Base-by-base conservation (phyloP, 2,888 invertebrate species). In the Unio pictorum region DNA sequence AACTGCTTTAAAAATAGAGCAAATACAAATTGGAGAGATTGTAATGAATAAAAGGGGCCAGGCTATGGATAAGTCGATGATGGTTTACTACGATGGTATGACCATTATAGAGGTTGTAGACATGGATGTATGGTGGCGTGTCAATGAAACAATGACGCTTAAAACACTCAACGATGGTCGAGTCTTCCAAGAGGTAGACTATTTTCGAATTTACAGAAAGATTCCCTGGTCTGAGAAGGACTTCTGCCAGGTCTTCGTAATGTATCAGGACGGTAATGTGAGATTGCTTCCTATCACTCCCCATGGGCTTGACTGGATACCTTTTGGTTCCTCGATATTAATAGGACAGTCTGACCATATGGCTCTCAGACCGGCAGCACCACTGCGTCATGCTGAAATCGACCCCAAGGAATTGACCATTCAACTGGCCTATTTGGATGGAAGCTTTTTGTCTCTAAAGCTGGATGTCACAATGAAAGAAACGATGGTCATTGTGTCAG, bases 251-350 rank as follows among this genome's bases (percentile, higher is more conserved):
- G 75, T 82, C 11, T 80, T 84, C 61, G 82, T 81, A 17, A 70
- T 84, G 55, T 84, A 83, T 60, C 83, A 83, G 59, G 84, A 84
- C 67, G 84, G 83, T 26, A 83, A 81, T 61, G 75, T 78, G 4
- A 71, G 83, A 4, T 68, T 83, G 30, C 68, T 80, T 7, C 83
- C 79, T 2, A 69, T 80, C 17, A 79, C 81, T 7, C 84, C 83
- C 17, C 79, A 77, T 18, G 82, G 81, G 15, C 60, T 83, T 30
- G 83, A 84, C 68, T 83, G 82, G 83, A 79, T 84, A 67, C 83
- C 83, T 3, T 84, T 84, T 63, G 84, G 84, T 23, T 81, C 84
- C 8, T 83, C 84, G 0, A 71, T 84, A 11, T 66, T 84, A 15
- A 68, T 84, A 17, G 84, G 84, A 11, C 74, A 80, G 55, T 73